These are phyloP conservation scores for Zootoca vivipara DNA, from an alignment of 2,113 vertebrate genomes.

Conservation along the genomic window DNA sequence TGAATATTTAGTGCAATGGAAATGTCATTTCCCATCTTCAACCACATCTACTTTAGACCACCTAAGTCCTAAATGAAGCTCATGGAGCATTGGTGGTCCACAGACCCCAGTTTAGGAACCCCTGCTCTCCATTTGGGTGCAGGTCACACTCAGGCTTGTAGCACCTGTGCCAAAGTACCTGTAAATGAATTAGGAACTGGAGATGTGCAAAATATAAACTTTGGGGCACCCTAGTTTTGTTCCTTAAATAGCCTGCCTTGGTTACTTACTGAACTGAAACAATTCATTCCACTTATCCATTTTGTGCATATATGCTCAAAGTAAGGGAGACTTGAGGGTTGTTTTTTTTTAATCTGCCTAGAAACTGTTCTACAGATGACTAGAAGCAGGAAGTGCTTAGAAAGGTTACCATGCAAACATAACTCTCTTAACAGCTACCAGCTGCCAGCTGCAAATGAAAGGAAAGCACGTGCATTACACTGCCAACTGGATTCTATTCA, in stretches of 20 bases:
- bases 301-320: not conserved
- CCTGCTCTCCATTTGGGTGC: no score
- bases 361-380: constrained; percentile 1
- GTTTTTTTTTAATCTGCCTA: not conserved
- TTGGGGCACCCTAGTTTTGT: not conserved
- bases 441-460: constrained; percentile 2
- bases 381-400: not conserved
- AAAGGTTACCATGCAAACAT: not conserved
- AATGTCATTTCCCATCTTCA: no score
- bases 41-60: no score
- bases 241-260: not conserved
- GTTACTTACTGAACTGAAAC: not conserved
- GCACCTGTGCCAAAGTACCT: not conserved
- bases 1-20: no score
- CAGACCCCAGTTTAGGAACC: no score
- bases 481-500: not conserved
- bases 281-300: not conserved
- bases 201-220: not conserved
- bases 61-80: no score
- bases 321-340: not conserved
- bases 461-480: not conserved
- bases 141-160: no score
- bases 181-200: not conserved
- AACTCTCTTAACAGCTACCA: constrained; percentile 11
- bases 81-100: no score